These are phyloP conservation scores for Stegana nigrithorax DNA, from an alignment of 2,888 invertebrate genomes.

Conservation along the genomic window DNA sequence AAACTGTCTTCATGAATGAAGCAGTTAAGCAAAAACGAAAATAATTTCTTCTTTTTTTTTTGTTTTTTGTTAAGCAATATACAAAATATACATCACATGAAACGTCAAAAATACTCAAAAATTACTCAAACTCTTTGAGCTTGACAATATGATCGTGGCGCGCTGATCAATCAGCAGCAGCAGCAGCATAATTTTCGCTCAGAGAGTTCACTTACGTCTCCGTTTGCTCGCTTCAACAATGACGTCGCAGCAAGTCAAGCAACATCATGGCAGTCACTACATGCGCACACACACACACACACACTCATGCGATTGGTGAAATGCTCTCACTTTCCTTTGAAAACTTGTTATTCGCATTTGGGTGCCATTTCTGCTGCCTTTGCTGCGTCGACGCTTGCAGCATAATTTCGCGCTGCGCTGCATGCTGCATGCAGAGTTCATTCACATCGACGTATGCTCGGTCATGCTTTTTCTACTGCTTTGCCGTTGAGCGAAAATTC, in stretches of 20 bases:
- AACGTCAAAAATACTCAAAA: no score
- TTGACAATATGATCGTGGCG: no score
- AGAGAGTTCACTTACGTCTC: background rate
- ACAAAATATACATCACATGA: no score
- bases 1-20: no score
- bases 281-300: conserved; percentile 19
- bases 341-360: conserved; percentile 63
- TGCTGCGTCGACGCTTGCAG: background rate
- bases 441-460: conserved; percentile 44
- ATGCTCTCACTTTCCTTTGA: conserved; percentile 69
- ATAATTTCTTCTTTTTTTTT: background rate
- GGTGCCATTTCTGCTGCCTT: background rate
- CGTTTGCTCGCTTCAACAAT: background rate
- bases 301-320: conserved; percentile 36
- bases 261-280: no score
- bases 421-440: conserved; percentile 51
- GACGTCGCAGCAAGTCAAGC: conserved; percentile 31
- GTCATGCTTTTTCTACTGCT: background rate
- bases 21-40: background rate
- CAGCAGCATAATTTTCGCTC: background rate
- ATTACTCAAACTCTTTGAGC: conserved; percentile 13
- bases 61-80: no score
- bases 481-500: no score
- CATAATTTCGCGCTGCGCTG: conserved; percentile 29
- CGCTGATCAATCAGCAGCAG: background rate